These are phyloP conservation scores for Cossypha caffra DNA, from an alignment of 2,797 vertebrate genomes.

Conservation along the genomic window DNA sequence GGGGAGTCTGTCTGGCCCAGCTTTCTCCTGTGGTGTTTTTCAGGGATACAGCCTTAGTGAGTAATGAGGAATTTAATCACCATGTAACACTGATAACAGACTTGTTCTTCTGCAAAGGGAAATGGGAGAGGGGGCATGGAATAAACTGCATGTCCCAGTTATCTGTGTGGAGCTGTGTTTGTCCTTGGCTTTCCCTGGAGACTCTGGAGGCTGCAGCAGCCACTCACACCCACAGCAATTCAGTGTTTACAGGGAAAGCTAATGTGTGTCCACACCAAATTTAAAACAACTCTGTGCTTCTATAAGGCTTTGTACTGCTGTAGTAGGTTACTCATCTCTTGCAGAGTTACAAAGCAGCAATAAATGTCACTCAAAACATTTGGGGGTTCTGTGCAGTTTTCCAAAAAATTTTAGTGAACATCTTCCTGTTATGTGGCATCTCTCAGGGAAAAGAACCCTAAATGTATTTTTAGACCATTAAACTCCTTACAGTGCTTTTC, in stretches of 20 bases:
- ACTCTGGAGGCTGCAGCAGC: background rate
- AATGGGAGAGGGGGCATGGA: background rate
- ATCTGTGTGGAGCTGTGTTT: background rate
- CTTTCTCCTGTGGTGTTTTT: background rate
- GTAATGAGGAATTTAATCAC: background rate
- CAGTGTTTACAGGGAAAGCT: background rate
- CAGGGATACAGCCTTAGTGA: background rate
- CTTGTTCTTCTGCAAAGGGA: background rate
- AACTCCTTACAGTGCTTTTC: background rate
- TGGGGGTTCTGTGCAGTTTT: background rate
- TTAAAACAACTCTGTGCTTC: background rate
- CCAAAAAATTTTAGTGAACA: accelerated
- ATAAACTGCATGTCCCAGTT: background rate
- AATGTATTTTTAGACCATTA: background rate
- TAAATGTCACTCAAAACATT: background rate
- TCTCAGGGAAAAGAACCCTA: background rate
- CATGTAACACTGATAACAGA: accelerated
- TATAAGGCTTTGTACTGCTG: accelerated
- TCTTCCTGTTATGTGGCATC: background rate
- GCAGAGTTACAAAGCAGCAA: background rate
- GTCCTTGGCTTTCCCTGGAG: background rate
- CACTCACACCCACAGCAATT: accelerated
- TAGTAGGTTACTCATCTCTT: background rate
- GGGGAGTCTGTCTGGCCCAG: background rate
- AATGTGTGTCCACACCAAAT: background rate